Evolutionary conservation across 2,888 invertebrate genomes (phyloP).

Genomic region (Melipona bicolor): DNA sequence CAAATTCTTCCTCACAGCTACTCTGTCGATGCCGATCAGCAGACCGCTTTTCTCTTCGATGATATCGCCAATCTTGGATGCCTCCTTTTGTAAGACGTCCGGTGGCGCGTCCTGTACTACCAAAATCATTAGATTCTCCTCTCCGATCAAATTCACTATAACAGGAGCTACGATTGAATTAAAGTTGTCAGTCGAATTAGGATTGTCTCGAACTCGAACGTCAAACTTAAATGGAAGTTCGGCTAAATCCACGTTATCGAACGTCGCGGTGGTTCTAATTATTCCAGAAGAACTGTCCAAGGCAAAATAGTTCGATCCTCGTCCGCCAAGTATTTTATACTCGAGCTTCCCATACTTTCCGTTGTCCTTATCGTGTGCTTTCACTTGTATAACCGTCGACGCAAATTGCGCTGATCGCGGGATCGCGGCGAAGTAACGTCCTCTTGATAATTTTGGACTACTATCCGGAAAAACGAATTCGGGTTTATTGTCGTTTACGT

Average conservation of each 20-base stretch:
- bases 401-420: conserved; percentile 90
- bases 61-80: conserved; percentile 86
- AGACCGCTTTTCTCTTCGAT: conserved; percentile 91
- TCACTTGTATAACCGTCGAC: conserved; percentile 91
- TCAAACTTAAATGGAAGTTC: conserved; percentile 90
- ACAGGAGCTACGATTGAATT: conserved; percentile 88
- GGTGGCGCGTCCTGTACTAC: conserved; percentile 91
- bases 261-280: conserved; percentile 90
- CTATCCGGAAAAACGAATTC: conserved; percentile 90
- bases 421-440: conserved; percentile 93
- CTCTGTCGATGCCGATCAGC: conserved; percentile 92
- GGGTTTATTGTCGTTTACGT: conserved; percentile 96
- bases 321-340: conserved; percentile 87
- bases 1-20: conserved; percentile 91
- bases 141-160: conserved; percentile 91
- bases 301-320: conserved; percentile 88
- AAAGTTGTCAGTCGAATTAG: conserved; percentile 87
- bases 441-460: conserved; percentile 85
- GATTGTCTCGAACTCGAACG: conserved; percentile 89
- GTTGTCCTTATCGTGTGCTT: conserved; percentile 94
- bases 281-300: conserved; percentile 91
- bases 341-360: conserved; percentile 92
- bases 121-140: conserved; percentile 91
- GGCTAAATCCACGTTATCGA: conserved; percentile 88
- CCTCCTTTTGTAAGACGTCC: conserved; percentile 87